Conservation (phyloP, 2,797 vertebrate species). For the Natrix natrix region DNA sequence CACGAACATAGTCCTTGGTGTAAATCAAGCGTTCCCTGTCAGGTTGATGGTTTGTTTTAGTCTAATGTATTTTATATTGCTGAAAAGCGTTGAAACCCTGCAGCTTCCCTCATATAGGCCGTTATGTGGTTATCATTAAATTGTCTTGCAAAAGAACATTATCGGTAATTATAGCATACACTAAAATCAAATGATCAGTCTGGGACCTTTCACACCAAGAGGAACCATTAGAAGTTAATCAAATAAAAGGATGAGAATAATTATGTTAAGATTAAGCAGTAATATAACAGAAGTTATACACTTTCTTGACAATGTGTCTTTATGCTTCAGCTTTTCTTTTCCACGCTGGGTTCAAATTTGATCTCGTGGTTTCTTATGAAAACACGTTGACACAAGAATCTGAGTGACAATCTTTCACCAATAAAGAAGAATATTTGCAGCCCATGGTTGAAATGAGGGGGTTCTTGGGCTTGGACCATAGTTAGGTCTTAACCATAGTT, state of each 20-base stretch:
- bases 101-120: slow-evolving; percentile 83
- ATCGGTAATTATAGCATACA: slow-evolving; percentile 98
- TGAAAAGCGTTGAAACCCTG: slow-evolving; percentile 81
- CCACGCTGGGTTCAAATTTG: slow-evolving; percentile 62
- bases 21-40: slow-evolving; percentile 84
- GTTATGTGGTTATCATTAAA: slow-evolving; percentile 84
- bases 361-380: slow-evolving; percentile 75
- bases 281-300: slow-evolving; percentile 82
- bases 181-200: slow-evolving; percentile 94
- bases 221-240: slow-evolving; percentile 99
- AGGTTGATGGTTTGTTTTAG: slow-evolving; percentile 83
- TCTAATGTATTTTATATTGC: slow-evolving; percentile 86
- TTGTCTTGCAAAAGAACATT: slow-evolving; percentile 92
- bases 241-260: slow-evolving; percentile 98
- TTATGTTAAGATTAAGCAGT: slow-evolving; percentile 91
- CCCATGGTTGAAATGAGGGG: not conserved
- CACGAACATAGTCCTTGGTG: slow-evolving; percentile 72
- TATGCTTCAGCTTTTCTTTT: slow-evolving; percentile 67
- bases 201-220: slow-evolving; percentile 93
- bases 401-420: slow-evolving; percentile 64
- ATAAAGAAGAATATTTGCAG: not conserved
- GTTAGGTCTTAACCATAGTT: not conserved
- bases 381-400: slow-evolving; percentile 72
- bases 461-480: not conserved
- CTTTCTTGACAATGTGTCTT: slow-evolving; percentile 80